Base-by-base conservation (phyloP, 37 sponge, comb jelly and placozoan genomes). In the Aphrocallistes beatrix region DNA sequence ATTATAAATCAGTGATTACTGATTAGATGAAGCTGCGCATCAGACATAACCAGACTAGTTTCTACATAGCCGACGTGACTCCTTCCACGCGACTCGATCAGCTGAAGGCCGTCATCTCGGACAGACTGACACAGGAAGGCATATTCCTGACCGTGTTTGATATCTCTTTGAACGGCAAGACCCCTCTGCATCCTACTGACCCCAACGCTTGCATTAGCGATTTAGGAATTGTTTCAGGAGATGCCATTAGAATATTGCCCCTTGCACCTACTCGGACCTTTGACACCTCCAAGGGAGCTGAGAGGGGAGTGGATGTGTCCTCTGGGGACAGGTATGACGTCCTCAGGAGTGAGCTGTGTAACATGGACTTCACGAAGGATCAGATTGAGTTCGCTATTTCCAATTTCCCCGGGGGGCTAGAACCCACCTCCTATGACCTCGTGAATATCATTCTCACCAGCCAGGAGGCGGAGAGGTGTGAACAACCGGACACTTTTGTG, bases 131-230 rank as follows among this genome's bases (percentile, higher is more conserved):
- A 6, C 75, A 60, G 34, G 75, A 60, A 30, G 75, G 75, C 25
- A 6, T 60, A 3, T 60, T 60, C 75, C 21, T 60, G 75, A 60
- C 75, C 10, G 75, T 25, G 6, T 60, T 60, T 60, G 75, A 60
- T 60, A 60, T 60, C 8, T 60, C 75, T 32, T 13, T 60, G 75
- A 60, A 60, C 34, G 75, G 75, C 75, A 60, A 60, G 75, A 60
- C 75, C 17, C 75, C 75, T 30, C 75, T 60, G 3, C 6, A 60
- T 13, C 75, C 75, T 3, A 1, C 34, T 6, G 75, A 60, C 32
- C 75, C 75, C 17, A 32, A 6, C 21, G 34, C n/a, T 6, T 60
- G 75, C 34, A 60, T 60, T 30, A 13, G 75, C 34, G 75, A 60
- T 13, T 60, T 60, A 30, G 75, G 75, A 28, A 60, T 60, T 6